Base-by-base conservation (phyloP, 2,113 vertebrate genomes). In the Esox niger region DNA sequence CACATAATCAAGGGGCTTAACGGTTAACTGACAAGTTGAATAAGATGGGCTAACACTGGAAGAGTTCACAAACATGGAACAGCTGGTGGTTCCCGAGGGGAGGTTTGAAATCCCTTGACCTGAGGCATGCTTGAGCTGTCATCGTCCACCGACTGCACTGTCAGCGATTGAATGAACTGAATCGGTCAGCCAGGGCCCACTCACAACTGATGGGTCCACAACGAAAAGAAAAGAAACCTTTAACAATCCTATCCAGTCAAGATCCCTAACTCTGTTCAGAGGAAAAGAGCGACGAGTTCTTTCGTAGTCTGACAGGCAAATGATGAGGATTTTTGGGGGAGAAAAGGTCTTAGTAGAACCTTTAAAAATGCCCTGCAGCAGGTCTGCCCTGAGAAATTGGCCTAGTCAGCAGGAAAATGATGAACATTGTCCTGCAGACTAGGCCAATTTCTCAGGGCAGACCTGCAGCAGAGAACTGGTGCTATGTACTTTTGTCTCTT, bases 241-340 rank as follows among this genome's bases (percentile, higher is more conserved):
- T 43, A 76, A 79, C 60, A 69, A 79, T 74, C 77, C 59, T 57
- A 62, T 74, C 64, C 62, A 70, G 56, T 79, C 68, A 69, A 71
- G 74, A 79, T 82, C 70, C 71, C 80, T 83, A 69, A 46, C 26
- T 32, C 52, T 49, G 62, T 64, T 58, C 54, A 1, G 5, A 66
- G 70, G 68, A 64, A 20, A 31, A 47, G 63, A 32, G 35, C 10
- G 13, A 38, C 11, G 13, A 67, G 57, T 69, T 79, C 66, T 77
- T 69, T 59, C 21, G 69, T 64, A 68, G 64, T 20, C 69, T 62
- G n/a, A 17, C 43, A 63, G 38, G 17, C 69, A 67, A 75, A 69
- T 75, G 63, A 70, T 72, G 68, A 27, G 20, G 27, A 6, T 66
- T 68, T 38, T 32, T 52, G 47, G 70, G n/a, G n/a, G n/a, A n/a